phyloP scores from a whole-genome alignment of 2,888 invertebrate genomes.

The Pomacea canaliculata region DNA sequence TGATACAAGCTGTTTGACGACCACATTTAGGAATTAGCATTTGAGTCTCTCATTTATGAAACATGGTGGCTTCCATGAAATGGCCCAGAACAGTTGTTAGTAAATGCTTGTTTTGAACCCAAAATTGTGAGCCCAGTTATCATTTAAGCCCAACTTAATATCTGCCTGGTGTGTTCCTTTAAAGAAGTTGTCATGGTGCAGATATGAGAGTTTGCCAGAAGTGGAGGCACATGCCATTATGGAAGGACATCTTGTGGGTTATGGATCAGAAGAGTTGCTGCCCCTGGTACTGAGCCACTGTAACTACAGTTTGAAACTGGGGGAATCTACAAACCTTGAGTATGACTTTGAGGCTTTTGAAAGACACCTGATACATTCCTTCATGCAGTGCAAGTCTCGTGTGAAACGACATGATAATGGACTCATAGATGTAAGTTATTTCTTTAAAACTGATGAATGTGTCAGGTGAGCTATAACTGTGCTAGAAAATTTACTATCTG shows the following conservation, averaged over 20 bases:
- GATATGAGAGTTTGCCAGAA: slow-evolving; percentile 25
- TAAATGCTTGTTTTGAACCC: too few relatives aligned
- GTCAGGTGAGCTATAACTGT: too few relatives aligned
- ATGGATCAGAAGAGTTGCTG: slow-evolving; percentile 32
- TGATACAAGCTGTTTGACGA: too few relatives aligned
- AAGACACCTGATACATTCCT: slow-evolving; percentile 19
- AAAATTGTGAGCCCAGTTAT: too few relatives aligned
- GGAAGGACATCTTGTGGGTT: slow-evolving; percentile 46
- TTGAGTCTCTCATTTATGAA: too few relatives aligned
- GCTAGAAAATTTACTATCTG: too few relatives aligned
- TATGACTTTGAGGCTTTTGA: slow-evolving; percentile 33
- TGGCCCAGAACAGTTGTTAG: too few relatives aligned
- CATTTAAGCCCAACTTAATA: too few relatives aligned
- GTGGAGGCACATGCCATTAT: slow-evolving; percentile 38
- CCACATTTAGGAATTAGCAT: too few relatives aligned
- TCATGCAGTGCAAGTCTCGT: slow-evolving; percentile 27
- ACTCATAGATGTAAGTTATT: slow-evolving; percentile 1
- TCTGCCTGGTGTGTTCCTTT: too few relatives aligned
- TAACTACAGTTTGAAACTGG: slow-evolving; percentile 30
- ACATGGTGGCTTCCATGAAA: too few relatives aligned
- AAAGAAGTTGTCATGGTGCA: background rate
- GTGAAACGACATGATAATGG: slow-evolving; percentile 5
- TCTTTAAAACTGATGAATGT: background rate
- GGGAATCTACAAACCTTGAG: slow-evolving; percentile 24
- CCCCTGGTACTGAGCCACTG: slow-evolving; percentile 31